Evolutionary conservation across 2,888 invertebrate genomes (phyloP).

Genomic region (Malacosoma neustria): DNA sequence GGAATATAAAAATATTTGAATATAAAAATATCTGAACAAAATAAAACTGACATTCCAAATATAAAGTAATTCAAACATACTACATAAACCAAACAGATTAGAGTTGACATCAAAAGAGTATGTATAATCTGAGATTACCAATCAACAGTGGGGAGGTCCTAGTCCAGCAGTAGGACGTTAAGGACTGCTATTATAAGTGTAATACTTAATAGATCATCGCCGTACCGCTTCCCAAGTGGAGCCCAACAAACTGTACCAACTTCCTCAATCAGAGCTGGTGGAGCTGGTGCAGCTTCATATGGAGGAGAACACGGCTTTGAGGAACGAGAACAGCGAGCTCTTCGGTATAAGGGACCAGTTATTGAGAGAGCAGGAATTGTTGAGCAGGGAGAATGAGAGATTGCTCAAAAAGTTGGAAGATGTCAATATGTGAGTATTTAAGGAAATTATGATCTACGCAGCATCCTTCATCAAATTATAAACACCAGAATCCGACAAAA

Average conservation of each 20-base stretch:
- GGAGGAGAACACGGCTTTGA: constrained; percentile 83
- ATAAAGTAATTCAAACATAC: too few species aligned
- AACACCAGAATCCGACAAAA: too few species aligned
- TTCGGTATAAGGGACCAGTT: constrained; percentile 86
- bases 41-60: too few species aligned
- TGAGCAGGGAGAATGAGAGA: constrained; percentile 93
- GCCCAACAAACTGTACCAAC: constrained; percentile 81
- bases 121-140: too few species aligned
- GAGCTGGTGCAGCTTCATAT: constrained; percentile 91
- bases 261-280: constrained; percentile 86
- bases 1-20: too few species aligned
- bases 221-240: constrained; percentile 78
- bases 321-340: constrained; percentile 90
- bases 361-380: constrained; percentile 90
- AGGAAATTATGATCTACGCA: too few species aligned
- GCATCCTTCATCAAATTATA: too few species aligned
- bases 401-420: constrained; percentile 91
- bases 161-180: too few species aligned
- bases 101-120: too few species aligned
- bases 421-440: constrained; percentile 84
- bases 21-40: too few species aligned
- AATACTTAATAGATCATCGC: constrained; percentile 28
- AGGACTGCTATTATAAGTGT: background rate
- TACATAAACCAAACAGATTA: too few species aligned
- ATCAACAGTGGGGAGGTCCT: too few species aligned